These are phyloP conservation scores for Nasonia longicornis DNA, from an alignment of 1,140 invertebrate species.

Conservation along the genomic window DNA sequence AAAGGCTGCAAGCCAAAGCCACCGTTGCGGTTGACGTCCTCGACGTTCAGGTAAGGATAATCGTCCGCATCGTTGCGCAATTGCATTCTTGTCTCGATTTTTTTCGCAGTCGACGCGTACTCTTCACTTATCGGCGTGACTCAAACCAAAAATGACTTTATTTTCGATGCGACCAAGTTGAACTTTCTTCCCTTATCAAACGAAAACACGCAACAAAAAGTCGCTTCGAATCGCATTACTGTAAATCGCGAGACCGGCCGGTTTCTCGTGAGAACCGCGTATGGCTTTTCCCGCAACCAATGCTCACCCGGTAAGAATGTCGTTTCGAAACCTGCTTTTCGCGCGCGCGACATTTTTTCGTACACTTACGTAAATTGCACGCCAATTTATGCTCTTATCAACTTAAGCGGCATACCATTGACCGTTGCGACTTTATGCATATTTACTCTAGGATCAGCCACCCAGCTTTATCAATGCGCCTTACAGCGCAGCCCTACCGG, in stretches of 20 bases:
- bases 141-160: neutral
- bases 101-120: no score
- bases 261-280: neutral
- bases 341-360: neutral
- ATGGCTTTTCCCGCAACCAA: neutral
- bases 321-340: neutral
- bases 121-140: no score
- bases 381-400: no score
- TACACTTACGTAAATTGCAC: neutral
- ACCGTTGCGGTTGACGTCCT: slow-evolving; percentile 80
- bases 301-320: neutral
- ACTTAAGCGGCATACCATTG: neutral
- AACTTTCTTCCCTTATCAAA: neutral
- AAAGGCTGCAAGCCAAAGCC: slow-evolving; percentile 74
- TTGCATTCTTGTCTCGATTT: no score
- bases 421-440: neutral
- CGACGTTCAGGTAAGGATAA: slow-evolving; percentile 75
- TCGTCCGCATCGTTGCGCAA: neutral
- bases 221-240: neutral
- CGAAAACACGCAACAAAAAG: neutral
- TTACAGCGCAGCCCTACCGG: slow-evolving; percentile 80
- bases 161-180: neutral
- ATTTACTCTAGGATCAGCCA: slow-evolving; percentile 76
- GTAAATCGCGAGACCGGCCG: no score
- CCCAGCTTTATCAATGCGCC: slow-evolving; percentile 84